These are phyloP conservation scores for Listronotus bonariensis DNA, from an alignment of 1,140 invertebrate species.

Conservation along the genomic window DNA sequence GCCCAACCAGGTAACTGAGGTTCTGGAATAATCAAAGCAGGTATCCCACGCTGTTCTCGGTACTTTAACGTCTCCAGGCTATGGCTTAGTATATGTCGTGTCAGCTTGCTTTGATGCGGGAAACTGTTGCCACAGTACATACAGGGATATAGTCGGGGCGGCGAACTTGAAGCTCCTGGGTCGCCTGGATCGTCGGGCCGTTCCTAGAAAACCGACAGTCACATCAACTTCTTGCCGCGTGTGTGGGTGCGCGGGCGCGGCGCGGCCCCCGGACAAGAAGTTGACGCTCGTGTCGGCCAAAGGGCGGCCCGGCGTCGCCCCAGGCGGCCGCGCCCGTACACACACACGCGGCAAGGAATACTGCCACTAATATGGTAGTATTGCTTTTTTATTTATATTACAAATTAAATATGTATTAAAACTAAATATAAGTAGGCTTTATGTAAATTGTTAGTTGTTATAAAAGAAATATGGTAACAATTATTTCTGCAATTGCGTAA, in stretches of 20 bases:
- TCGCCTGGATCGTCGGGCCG: constrained; percentile 67
- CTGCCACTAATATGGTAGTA: not conserved
- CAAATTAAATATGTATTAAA: no score
- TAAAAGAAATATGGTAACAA: no score
- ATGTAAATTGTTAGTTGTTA: no score
- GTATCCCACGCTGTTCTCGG: constrained; percentile 69
- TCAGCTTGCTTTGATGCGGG: constrained; percentile 86
- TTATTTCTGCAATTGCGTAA: no score
- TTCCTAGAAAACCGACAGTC: constrained; percentile 79
- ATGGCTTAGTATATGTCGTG: constrained; percentile 84
- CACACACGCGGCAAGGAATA: constrained; percentile 28
- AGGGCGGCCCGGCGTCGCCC: constrained; percentile 34
- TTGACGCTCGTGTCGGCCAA: constrained; percentile 87
- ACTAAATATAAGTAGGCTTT: no score
- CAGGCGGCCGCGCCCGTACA: constrained; percentile 34
- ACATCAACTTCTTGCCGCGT: constrained; percentile 84
- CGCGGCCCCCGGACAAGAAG: constrained; percentile 70
- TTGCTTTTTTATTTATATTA: not conserved
- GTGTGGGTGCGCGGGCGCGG: constrained; percentile 22
- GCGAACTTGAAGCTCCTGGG: constrained; percentile 27
- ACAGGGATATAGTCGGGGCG: constrained; percentile 71
- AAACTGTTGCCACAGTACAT: constrained; percentile 86
- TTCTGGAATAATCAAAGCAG: constrained; percentile 19
- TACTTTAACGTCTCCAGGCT: constrained; percentile 84
- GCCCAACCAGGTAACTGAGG: constrained; percentile 22